phyloP scores from a whole-genome alignment of 1,140 invertebrate species.

The Cydia amplana region DNA sequence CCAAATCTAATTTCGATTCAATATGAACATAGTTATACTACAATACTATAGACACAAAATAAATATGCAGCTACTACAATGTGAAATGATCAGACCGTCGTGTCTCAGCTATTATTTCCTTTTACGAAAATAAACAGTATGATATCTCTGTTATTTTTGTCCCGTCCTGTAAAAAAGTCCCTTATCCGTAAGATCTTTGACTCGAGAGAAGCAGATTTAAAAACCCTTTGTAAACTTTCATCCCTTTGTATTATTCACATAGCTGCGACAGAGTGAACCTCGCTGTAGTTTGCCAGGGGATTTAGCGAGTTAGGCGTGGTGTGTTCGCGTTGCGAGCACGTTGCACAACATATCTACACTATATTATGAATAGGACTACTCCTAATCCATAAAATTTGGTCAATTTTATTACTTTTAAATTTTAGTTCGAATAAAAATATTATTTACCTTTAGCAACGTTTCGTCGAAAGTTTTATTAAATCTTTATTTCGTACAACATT shows the following conservation, averaged over 20 bases:
- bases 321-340: constrained; percentile 12
- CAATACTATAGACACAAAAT: too few species aligned
- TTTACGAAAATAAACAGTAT: not conserved
- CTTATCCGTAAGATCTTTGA: constrained; percentile 17
- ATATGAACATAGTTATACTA: too few species aligned
- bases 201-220: constrained; percentile 26
- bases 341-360: not conserved
- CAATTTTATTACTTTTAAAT: too few species aligned
- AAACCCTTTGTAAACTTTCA: constrained; percentile 32
- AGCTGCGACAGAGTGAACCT: constrained; percentile 2
- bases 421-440: too few species aligned
- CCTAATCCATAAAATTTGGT: too few species aligned
- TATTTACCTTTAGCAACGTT: too few species aligned
- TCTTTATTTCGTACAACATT: too few species aligned
- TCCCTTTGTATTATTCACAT: constrained; percentile 29
- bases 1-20: too few species aligned
- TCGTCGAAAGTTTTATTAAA: too few species aligned
- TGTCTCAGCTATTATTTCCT: not conserved
- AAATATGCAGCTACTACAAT: too few species aligned
- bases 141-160: not conserved
- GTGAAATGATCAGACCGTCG: too few species aligned
- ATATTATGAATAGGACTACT: not conserved
- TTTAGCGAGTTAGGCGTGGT: constrained; percentile 8
- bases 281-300: constrained; percentile 23
- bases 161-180: not conserved